phyloP scores from a whole-genome alignment of 2,797 vertebrate genomes.

The Galagoides demidoff region DNA sequence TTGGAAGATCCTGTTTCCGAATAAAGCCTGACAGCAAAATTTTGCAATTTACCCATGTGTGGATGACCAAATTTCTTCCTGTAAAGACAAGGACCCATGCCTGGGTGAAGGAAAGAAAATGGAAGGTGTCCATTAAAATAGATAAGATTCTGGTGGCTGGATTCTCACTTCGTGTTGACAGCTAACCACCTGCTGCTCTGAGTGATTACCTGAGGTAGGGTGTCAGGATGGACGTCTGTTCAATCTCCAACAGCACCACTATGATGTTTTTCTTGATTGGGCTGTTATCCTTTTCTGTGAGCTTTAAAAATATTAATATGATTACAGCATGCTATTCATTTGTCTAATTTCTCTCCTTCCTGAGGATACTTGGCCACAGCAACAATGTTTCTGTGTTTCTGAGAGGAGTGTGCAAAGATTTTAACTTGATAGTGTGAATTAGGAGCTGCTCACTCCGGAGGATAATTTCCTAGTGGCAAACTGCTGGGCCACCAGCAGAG shows the following conservation, averaged over 20 bases:
- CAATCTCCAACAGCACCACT: background rate
- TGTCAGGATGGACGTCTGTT: background rate
- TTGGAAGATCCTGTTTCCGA: constrained; percentile 38
- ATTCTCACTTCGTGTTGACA: background rate
- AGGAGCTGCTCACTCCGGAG: background rate
- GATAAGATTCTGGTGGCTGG: background rate
- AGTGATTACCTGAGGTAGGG: background rate
- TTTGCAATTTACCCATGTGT: background rate
- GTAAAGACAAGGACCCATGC: background rate
- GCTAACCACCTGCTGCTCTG: background rate
- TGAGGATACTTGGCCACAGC: background rate
- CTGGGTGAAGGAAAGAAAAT: background rate
- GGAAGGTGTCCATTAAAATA: background rate
- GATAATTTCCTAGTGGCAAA: background rate
- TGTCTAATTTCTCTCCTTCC: constrained; percentile 15
- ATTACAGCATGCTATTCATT: background rate
- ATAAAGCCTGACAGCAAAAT: constrained; percentile 10
- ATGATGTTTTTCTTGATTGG: background rate
- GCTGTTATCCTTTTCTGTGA: background rate
- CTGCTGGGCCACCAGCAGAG: background rate
- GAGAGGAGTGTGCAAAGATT: background rate
- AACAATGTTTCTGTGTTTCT: background rate
- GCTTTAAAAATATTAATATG: background rate
- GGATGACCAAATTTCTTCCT: background rate
- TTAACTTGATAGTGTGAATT: background rate